Evolutionary conservation across 2,113 vertebrate genomes (phyloP).

Genomic region (Malurus melanocephalus): DNA sequence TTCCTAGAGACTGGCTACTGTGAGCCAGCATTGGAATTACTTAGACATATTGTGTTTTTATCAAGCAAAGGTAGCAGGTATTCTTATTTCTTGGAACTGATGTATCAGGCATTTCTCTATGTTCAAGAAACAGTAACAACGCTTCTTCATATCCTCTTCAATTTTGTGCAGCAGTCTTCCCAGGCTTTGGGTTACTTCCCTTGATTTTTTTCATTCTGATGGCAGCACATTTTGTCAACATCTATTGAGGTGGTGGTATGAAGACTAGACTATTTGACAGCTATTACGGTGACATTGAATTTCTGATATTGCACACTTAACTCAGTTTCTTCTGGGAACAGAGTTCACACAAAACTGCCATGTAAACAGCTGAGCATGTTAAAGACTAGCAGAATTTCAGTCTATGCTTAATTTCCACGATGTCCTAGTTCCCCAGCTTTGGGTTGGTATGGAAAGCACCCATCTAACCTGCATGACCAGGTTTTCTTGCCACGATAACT

Average conservation of each 20-base stretch:
- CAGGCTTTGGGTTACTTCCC: not conserved
- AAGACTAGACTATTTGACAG: not conserved
- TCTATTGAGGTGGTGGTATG: not conserved
- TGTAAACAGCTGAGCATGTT: not conserved
- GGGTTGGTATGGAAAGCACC: not conserved
- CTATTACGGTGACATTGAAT: not conserved
- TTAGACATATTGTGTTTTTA: not conserved
- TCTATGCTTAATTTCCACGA: not conserved
- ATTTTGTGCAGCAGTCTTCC: not conserved
- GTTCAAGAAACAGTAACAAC: not conserved
- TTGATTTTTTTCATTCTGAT: not conserved
- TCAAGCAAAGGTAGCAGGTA: not conserved
- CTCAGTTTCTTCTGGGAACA: not conserved
- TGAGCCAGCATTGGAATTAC: not conserved
- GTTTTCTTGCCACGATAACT: not conserved
- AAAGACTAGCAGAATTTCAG: not conserved
- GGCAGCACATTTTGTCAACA: not conserved
- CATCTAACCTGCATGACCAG: not conserved
- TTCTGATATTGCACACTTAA: not conserved
- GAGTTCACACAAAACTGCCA: not conserved
- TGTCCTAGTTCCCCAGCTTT: not conserved
- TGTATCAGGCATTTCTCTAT: not conserved
- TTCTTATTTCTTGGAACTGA: not conserved
- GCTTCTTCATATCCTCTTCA: not conserved
- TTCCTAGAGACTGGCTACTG: not conserved